Percentiles rank a stretch among this genome's conserved stretches.
Conservation (phyloP, 2,888 invertebrate genomes). For the Chesias legatella region DNA sequence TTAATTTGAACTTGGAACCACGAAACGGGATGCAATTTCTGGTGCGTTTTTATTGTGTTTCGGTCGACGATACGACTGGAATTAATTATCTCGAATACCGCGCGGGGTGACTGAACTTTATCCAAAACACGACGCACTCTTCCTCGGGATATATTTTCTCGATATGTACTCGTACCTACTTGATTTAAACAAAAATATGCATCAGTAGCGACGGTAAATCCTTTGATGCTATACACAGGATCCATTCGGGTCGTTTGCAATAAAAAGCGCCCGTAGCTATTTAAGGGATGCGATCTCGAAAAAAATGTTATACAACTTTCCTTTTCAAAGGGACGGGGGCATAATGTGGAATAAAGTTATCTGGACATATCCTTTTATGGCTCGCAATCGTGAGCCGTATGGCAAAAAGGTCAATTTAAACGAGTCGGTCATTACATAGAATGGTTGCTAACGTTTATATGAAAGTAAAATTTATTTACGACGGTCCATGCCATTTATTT, state of each 20-base stretch:
- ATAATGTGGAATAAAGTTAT: conserved; percentile 76
- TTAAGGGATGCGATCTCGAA: conserved; percentile 62
- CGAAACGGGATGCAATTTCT: conserved; percentile 57
- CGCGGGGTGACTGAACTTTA: conserved; percentile 52
- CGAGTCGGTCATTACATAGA: conserved; percentile 62
- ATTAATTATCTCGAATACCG: conserved; percentile 57
- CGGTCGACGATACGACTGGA: conserved; percentile 41
- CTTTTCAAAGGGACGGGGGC: conserved; percentile 72
- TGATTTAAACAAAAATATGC: conserved; percentile 49
- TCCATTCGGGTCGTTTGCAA: conserved; percentile 54
- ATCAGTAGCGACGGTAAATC: conserved; percentile 49
- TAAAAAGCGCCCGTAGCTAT: conserved; percentile 61
- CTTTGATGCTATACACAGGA: conserved; percentile 54
- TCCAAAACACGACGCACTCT: conserved; percentile 27
- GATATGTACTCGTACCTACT: conserved; percentile 15
- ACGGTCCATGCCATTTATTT: conserved; percentile 26
- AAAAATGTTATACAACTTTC: conserved; percentile 74
- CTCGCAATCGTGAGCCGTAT: conserved; percentile 52
- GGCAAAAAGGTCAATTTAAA: conserved; percentile 62
- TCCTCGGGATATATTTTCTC: conserved; percentile 22
- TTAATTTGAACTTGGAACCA: conserved; percentile 66
- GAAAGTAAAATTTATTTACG: conserved; percentile 68
- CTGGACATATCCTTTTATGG: conserved; percentile 75
- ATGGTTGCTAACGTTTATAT: conserved; percentile 56
- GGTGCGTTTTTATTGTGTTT: conserved; percentile 58